These are phyloP conservation scores for Macropis europaea DNA, from an alignment of 2,888 invertebrate genomes.

Conservation along the genomic window DNA sequence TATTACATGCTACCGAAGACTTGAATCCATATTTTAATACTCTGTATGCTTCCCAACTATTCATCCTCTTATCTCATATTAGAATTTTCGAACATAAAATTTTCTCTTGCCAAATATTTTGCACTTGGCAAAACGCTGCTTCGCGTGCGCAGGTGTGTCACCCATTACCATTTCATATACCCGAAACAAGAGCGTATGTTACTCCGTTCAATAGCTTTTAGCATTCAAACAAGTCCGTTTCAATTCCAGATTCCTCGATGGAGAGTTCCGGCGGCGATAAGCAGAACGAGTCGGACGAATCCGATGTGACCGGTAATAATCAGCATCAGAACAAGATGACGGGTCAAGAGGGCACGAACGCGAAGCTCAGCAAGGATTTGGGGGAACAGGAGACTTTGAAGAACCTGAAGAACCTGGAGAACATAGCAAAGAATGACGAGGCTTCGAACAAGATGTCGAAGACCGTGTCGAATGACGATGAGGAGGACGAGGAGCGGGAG, in stretches of 20 bases:
- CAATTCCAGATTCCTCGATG: slow-evolving; percentile 71
- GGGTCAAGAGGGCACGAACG: slow-evolving; percentile 45
- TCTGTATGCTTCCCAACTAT: not conserved
- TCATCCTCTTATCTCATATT: not conserved
- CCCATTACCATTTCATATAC: not conserved
- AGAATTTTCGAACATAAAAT: too few relatives aligned
- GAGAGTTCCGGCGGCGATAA: slow-evolving; percentile 73
- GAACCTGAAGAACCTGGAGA: slow-evolving; percentile 62
- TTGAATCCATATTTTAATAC: not conserved
- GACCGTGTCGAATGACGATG: slow-evolving; percentile 54
- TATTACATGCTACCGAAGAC: too few relatives aligned
- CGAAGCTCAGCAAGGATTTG: slow-evolving; percentile 36
- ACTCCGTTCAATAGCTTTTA: not conserved
- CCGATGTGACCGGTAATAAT: slow-evolving; percentile 64
- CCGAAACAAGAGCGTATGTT: too few relatives aligned
- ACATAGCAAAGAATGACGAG: slow-evolving; percentile 29
- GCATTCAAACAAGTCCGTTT: not conserved
- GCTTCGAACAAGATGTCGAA: slow-evolving; percentile 41
- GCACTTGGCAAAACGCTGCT: not conserved
- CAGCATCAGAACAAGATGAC: slow-evolving; percentile 52
- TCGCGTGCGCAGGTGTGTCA: not conserved
- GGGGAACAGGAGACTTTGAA: slow-evolving; percentile 56
- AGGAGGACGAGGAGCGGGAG: slow-evolving; percentile 59
- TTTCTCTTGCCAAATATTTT: not conserved
- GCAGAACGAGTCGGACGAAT: slow-evolving; percentile 71